These are phyloP conservation scores for Spheniscus humboldti DNA, from an alignment of 2,797 vertebrate species.

Conservation along the genomic window DNA sequence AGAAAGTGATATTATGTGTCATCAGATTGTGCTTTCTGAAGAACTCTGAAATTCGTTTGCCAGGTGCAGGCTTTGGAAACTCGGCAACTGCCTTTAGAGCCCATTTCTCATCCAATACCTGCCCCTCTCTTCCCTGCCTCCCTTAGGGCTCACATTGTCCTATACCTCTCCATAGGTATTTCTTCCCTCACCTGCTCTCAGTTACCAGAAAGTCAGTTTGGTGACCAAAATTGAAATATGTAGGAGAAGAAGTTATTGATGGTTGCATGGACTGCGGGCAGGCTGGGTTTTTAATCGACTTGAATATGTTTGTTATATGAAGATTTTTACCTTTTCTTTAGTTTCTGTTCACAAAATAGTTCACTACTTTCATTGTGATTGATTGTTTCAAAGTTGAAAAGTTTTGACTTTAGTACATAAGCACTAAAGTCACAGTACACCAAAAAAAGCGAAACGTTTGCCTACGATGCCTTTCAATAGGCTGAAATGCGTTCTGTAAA, in stretches of 20 bases:
- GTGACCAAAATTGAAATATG: not conserved
- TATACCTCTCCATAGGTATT: not conserved
- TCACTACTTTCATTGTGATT: not conserved
- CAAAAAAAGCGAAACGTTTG: rapidly evolving
- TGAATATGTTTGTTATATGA: not conserved
- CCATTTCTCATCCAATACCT: not conserved
- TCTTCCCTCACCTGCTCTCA: not conserved
- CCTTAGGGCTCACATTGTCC: not conserved
- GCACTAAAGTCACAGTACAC: not conserved
- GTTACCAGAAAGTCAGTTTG: not conserved
- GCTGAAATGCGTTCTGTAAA: not conserved
- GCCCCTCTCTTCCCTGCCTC: not conserved
- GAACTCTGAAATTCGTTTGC: conserved; percentile 17
- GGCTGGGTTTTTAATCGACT: not conserved
- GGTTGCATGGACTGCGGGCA: not conserved
- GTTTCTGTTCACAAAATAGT: not conserved
- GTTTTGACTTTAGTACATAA: not conserved
- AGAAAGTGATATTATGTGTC: conserved; percentile 13
- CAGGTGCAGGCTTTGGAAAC: not conserved
- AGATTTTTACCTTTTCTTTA: not conserved
- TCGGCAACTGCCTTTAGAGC: not conserved
- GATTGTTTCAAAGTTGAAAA: not conserved
- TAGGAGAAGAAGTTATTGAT: not conserved
- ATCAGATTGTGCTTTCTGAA: not conserved
- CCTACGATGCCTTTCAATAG: not conserved